Evolutionary conservation across 2,888 invertebrate species (phyloP).

Genomic region (Spisula subtruncata): DNA sequence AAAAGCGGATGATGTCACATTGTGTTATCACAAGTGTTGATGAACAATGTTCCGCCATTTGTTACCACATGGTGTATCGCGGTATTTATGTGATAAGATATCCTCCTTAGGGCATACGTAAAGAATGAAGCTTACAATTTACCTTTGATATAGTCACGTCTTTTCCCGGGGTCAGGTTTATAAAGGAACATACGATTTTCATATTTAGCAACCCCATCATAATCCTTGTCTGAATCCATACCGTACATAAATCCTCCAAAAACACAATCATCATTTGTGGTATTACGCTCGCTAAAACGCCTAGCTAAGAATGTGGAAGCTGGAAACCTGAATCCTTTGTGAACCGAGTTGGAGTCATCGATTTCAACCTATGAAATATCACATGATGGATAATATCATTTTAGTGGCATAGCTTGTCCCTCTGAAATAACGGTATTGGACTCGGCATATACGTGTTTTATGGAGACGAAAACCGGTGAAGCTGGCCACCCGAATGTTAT

Average conservation of each 20-base stretch:
- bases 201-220: not conserved
- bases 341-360: not conserved
- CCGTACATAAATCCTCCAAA: slow-evolving; percentile 25
- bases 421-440: too few relatives aligned
- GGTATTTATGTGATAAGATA: too few relatives aligned
- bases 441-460: too few relatives aligned
- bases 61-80: too few relatives aligned
- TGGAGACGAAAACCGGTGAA: too few relatives aligned
- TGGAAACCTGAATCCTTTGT: slow-evolving; percentile 29
- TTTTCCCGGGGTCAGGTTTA: not conserved
- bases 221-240: not conserved
- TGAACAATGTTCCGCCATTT: too few relatives aligned
- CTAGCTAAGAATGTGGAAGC: not conserved
- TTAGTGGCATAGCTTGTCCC: too few relatives aligned
- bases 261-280: slow-evolving; percentile 2
- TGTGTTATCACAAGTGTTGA: too few relatives aligned
- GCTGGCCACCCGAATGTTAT: too few relatives aligned
- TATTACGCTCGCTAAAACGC: not conserved
- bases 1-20: too few relatives aligned
- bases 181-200: not conserved
- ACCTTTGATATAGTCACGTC: not conserved
- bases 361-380: not conserved
- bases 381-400: not conserved
- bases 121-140: not conserved
- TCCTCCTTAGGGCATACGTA: too few relatives aligned